Percentiles rank a stretch among this genome's conserved stretches.
Conservation (phyloP, 2,113 vertebrate species). For the Trachemys scripta region DNA sequence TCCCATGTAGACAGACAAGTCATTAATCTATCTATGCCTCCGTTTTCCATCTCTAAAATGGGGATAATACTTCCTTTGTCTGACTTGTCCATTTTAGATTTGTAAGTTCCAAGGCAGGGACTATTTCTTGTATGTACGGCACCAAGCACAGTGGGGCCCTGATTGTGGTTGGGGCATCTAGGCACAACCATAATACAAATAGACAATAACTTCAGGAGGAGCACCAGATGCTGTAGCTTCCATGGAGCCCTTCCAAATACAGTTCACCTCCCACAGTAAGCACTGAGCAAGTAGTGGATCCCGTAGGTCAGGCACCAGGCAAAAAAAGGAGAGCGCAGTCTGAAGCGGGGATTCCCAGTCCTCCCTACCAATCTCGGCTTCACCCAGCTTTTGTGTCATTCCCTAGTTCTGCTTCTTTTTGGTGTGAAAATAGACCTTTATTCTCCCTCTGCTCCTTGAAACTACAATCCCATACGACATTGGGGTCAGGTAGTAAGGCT, state of each 20-base stretch:
- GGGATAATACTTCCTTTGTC: neutral
- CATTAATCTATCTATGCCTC: neutral
- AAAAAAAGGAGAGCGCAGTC: neutral
- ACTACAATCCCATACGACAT: neutral
- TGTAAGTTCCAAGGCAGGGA: neutral
- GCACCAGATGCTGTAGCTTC: neutral
- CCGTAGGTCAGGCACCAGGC: neutral
- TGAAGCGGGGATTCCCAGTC: neutral
- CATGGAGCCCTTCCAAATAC: neutral
- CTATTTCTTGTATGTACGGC: neutral
- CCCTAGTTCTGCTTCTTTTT: neutral
- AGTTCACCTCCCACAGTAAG: neutral
- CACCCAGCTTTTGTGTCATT: neutral
- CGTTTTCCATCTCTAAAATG: neutral
- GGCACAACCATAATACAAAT: neutral
- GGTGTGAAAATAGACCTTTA: neutral
- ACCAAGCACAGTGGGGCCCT: neutral
- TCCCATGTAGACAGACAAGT: neutral
- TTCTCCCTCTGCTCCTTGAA: neutral
- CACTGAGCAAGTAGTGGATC: neutral
- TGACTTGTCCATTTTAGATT: neutral
- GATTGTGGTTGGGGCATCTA: neutral
- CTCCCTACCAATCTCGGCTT: neutral
- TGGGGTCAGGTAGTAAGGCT: neutral
- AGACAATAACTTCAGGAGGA: neutral